Conservation (phyloP, 35 echinoderm and acorn worm species). For the Apostichopus parvimensis region DNA sequence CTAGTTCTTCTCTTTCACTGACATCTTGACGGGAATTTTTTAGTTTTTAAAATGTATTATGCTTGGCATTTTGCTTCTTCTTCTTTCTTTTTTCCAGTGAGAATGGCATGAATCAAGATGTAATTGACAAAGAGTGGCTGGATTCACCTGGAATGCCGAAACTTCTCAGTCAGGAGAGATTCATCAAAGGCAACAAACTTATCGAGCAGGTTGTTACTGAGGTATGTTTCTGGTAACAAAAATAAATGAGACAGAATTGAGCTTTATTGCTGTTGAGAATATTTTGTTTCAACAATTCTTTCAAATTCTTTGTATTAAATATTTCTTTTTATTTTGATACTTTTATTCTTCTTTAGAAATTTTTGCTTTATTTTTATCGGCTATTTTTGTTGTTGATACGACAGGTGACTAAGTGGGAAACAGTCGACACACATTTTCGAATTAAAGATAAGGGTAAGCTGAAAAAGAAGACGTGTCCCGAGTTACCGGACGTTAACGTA, state of each 20-base stretch:
- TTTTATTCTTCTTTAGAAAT: too few relatives aligned
- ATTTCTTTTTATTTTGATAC: too few relatives aligned
- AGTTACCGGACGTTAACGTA: not conserved
- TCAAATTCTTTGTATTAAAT: too few relatives aligned
- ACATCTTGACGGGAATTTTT: too few relatives aligned
- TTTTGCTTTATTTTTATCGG: too few relatives aligned
- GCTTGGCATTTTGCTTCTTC: not conserved
- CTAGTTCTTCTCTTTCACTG: too few relatives aligned
- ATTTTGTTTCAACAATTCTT: too few relatives aligned
- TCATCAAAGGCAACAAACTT: constrained; percentile 63
- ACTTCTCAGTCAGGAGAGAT: constrained; percentile 59
- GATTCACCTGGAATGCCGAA: constrained; percentile 81
- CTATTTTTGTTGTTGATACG: not conserved
- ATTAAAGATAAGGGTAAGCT: constrained; percentile 55
- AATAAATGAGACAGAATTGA: too few relatives aligned
- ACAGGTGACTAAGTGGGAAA: constrained; percentile 66
- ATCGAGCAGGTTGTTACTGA: constrained; percentile 65
- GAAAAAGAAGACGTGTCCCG: constrained; percentile 29
- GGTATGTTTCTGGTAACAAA: constrained; percentile 42
- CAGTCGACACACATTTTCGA: constrained; percentile 40
- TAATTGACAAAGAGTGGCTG: constrained; percentile 74
- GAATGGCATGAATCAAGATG: constrained; percentile 69
- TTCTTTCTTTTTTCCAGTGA: constrained; percentile 37
- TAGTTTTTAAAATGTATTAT: too few relatives aligned
- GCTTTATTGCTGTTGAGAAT: too few relatives aligned